Conservation (phyloP, 92 coral and sea anemone species). For the Parazoanthus atlanticus region DNA sequence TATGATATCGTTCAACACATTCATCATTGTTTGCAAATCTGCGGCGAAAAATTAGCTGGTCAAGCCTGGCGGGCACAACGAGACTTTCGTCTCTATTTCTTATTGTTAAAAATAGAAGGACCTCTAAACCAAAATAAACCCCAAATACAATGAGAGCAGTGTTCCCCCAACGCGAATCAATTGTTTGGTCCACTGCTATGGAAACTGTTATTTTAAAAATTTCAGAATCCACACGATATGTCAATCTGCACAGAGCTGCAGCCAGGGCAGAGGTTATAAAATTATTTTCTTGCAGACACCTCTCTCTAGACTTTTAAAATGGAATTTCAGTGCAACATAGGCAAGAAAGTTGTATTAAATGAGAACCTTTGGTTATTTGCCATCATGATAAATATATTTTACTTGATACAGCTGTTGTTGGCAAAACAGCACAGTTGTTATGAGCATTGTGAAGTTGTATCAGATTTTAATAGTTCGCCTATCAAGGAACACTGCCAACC, state of each 20-base stretch:
- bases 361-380: not conserved
- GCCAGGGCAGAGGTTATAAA: too few species aligned
- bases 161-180: not conserved
- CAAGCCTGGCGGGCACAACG: not conserved
- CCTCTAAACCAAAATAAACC: conserved; percentile 16
- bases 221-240: not conserved
- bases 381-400: not conserved
- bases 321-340: not conserved
- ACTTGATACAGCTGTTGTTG: conserved; percentile 29
- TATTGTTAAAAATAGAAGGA: not conserved
- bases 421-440: conserved; percentile 2
- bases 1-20: not conserved
- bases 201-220: conserved; percentile 15
- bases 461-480: not conserved
- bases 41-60: not conserved
- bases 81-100: not conserved
- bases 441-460: not conserved
- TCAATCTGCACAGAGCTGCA: not conserved
- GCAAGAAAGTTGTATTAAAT: not conserved
- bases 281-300: not conserved
- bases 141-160: not conserved
- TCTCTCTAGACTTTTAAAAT: not conserved
- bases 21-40: conserved; percentile 7
- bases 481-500: not conserved
- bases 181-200: conserved; percentile 44